These are phyloP conservation scores for Delichon dasypus DNA, from an alignment of 2,797 vertebrate genomes.

Conservation along the genomic window DNA sequence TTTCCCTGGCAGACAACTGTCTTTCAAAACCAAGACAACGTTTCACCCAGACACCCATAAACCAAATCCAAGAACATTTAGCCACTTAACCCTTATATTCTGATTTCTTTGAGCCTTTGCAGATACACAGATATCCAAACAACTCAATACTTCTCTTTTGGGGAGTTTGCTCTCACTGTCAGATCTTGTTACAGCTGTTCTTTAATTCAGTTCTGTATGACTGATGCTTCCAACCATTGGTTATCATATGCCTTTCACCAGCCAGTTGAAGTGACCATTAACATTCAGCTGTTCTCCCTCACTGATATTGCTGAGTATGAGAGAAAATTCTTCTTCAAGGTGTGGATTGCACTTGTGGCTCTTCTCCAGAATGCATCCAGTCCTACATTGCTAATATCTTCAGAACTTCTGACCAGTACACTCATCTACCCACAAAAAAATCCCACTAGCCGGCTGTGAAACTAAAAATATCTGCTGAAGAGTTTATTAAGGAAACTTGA, in stretches of 20 bases:
- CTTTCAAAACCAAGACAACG: no score
- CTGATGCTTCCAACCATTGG: background rate
- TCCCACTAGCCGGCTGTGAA: background rate
- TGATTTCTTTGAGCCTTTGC: background rate
- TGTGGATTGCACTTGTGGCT: background rate
- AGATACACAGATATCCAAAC: background rate
- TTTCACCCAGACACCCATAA: background rate
- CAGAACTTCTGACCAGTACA: background rate
- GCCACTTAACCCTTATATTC: background rate
- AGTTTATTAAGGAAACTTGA: background rate
- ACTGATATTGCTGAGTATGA: background rate
- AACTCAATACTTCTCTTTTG: background rate
- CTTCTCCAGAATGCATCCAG: background rate
- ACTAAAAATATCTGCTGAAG: background rate
- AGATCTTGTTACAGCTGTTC: background rate
- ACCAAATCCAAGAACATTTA: background rate
- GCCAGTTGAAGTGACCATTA: background rate
- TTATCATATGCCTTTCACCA: background rate
- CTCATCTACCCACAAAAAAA: background rate
- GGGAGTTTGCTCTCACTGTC: background rate
- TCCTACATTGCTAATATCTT: background rate
- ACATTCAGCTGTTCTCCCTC: background rate
- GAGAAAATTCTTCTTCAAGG: background rate
- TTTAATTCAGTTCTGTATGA: background rate
- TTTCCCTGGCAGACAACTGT: no score